Base-by-base conservation (phyloP, 2,113 vertebrate genomes). In the Bubo blakistoni region DNA sequence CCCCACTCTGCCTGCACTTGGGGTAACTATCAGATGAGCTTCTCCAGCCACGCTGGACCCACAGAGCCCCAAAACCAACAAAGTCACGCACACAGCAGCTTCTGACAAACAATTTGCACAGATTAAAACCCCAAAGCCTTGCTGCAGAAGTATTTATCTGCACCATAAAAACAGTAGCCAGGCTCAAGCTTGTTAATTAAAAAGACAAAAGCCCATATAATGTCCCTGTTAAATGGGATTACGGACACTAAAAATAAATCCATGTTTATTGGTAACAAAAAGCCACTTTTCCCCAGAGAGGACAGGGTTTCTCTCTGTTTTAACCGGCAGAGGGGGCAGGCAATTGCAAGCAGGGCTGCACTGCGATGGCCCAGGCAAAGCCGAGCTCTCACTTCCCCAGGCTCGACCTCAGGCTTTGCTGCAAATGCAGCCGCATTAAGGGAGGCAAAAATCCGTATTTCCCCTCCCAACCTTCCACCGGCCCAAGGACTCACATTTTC, bases 271-370 rank as follows among this genome's bases (percentile, higher is more conserved):
- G 42, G 57, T 5, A 49, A 40, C 1, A 17, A 51, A 26, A 16
- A 57, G 30, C 9, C 16, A 1, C 7, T 55, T 42, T 36, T 26
- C 29, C 76, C 44, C 20, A 6, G 46, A 5, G 6, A 24, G 74
- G 26, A 5, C 9, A 3, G n/a, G 30, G 15, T 29, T 81, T 59
- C 55, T 27, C 42, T 38, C 29, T 1, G 6, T 4, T 80, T 29
- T 22, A 52, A 8, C 95, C 95, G 72, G 95, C 94, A 97, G 96
- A 93, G 96, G 95, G 96, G 91, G 95, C 90, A 86, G 71, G 71
- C 32, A 66, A 6, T 27, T 46, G 62, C 34, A 52, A 42, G 65
- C 42, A 24, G 49, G 52, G 92, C 79, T n/a, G 72, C 26, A 6
- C 36, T 29, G 26, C 8, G 3, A 7, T 1, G 13, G 59, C 20